phyloP scores from a whole-genome alignment of 1,140 invertebrate species.

The Zaprionus gabonicus region DNA sequence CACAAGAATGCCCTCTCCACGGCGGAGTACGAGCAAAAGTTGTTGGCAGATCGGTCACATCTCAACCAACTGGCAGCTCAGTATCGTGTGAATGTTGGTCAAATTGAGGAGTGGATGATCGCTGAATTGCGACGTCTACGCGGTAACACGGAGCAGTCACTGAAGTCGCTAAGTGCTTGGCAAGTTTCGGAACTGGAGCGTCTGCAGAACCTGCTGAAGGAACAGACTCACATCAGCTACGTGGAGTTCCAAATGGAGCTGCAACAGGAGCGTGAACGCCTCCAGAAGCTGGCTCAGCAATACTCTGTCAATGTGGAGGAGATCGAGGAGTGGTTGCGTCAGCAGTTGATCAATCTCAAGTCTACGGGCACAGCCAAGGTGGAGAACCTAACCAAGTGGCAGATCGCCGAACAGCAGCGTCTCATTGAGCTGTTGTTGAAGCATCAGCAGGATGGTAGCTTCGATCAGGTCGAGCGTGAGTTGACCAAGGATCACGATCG shows the following conservation, averaged over 20 bases:
- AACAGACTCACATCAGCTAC: slow-evolving; percentile 74
- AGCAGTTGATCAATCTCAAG: slow-evolving; percentile 75
- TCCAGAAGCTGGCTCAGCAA: slow-evolving; percentile 70
- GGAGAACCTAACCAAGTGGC: slow-evolving; percentile 75
- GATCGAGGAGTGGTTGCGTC: slow-evolving; percentile 73
- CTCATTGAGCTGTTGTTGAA: slow-evolving; percentile 71
- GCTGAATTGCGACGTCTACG: slow-evolving; percentile 68
- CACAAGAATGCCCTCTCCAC: slow-evolving; percentile 71
- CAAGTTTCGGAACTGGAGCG: slow-evolving; percentile 70
- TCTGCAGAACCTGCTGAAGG: slow-evolving; percentile 63
- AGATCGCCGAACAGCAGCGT: slow-evolving; percentile 71
- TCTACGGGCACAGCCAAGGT: slow-evolving; percentile 72
- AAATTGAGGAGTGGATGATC: slow-evolving; percentile 82
- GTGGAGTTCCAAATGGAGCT: slow-evolving; percentile 76
- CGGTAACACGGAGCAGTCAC: slow-evolving; percentile 58
- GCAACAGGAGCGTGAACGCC: slow-evolving; percentile 66
- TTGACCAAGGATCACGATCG: slow-evolving; percentile 61
- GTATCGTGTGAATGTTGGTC: slow-evolving; percentile 72
- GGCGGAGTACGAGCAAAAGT: slow-evolving; percentile 67
- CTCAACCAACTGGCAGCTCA: slow-evolving; percentile 73
- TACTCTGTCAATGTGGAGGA: slow-evolving; percentile 77
- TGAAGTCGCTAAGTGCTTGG: slow-evolving; percentile 69
- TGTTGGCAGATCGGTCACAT: slow-evolving; percentile 68
- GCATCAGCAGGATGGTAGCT: slow-evolving; percentile 70
- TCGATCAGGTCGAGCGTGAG: slow-evolving; percentile 69